Conservation (phyloP, 1,140 invertebrate genomes). For the Temnothorax nylanderi region DNA sequence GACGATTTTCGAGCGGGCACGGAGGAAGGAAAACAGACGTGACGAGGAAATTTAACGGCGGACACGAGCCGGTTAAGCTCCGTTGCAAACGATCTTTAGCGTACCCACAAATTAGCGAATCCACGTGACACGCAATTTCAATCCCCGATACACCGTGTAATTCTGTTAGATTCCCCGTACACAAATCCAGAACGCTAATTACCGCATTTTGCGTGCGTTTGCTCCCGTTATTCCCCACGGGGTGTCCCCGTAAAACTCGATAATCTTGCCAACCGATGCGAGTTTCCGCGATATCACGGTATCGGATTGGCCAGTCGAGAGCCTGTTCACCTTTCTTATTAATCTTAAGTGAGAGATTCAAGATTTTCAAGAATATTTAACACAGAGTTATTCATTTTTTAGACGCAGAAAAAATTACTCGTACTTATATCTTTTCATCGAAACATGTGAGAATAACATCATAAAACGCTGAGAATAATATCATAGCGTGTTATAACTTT, state of each 20-base stretch:
- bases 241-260: constrained; percentile 4
- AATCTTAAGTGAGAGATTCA: background rate
- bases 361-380: background rate
- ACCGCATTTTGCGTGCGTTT: constrained; percentile 35
- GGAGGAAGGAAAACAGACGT: constrained; percentile 57
- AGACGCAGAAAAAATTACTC: background rate
- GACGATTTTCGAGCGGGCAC: constrained; percentile 37
- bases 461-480: background rate
- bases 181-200: constrained; percentile 55
- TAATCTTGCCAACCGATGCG: constrained; percentile 33
- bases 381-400: background rate
- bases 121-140: constrained; percentile 59
- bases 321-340: background rate
- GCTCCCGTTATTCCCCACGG: constrained; percentile 11
- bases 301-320: background rate
- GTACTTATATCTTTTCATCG: background rate
- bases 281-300: background rate
- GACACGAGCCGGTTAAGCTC: constrained; percentile 38
- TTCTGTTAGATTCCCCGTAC: constrained; percentile 43
- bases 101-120: constrained; percentile 54
- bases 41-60: constrained; percentile 55
- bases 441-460: background rate
- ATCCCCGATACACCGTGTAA: constrained; percentile 52
- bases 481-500: background rate
- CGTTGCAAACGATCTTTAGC: constrained; percentile 55